Evolutionary conservation across 2,797 vertebrate species (phyloP).

Genomic region (Apogon hyalosoma): DNA sequence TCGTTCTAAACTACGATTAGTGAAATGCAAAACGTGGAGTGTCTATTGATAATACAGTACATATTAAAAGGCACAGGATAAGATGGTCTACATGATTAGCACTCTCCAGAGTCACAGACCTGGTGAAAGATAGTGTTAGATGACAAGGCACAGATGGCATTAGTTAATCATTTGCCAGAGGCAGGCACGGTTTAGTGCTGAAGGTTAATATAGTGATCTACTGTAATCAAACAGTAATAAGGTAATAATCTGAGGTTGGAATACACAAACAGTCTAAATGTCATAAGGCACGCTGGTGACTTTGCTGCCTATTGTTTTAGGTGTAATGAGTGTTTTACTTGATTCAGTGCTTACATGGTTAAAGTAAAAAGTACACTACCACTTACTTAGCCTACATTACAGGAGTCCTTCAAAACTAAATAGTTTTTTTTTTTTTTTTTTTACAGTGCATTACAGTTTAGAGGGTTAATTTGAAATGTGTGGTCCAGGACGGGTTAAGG

Average conservation of each 20-base stretch:
- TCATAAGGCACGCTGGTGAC: slow-evolving; percentile 15
- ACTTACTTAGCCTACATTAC: slow-evolving; percentile 26
- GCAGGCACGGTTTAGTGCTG: slow-evolving; percentile 40
- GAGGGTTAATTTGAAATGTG: slow-evolving; percentile 53
- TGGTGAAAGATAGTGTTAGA: slow-evolving; percentile 28
- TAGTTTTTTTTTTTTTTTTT: slow-evolving; percentile 8
- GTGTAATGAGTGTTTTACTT: slow-evolving; percentile 20
- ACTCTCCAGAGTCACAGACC: slow-evolving; percentile 30
- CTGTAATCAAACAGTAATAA: slow-evolving; percentile 52
- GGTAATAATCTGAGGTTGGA: slow-evolving; percentile 32
- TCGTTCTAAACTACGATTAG: not conserved
- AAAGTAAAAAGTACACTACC: slow-evolving; percentile 47
- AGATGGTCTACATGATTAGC: slow-evolving; percentile 7
- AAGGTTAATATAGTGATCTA: slow-evolving; percentile 50
- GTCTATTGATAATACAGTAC: slow-evolving; percentile 23
- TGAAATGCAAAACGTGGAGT: slow-evolving; percentile 45
- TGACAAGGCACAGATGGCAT: slow-evolving; percentile 42
- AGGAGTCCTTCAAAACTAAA: slow-evolving; percentile 16
- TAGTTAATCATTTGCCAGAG: slow-evolving; percentile 34
- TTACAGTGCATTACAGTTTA: slow-evolving; percentile 28
- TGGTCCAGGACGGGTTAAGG: slow-evolving; percentile 47
- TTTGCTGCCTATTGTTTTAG: not conserved
- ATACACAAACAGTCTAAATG: slow-evolving; percentile 23
- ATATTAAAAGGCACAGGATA: slow-evolving; percentile 25
- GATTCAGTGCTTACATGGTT: slow-evolving; percentile 19